Conservation (phyloP, 23 tunicate genomes). For the Styela clava region DNA sequence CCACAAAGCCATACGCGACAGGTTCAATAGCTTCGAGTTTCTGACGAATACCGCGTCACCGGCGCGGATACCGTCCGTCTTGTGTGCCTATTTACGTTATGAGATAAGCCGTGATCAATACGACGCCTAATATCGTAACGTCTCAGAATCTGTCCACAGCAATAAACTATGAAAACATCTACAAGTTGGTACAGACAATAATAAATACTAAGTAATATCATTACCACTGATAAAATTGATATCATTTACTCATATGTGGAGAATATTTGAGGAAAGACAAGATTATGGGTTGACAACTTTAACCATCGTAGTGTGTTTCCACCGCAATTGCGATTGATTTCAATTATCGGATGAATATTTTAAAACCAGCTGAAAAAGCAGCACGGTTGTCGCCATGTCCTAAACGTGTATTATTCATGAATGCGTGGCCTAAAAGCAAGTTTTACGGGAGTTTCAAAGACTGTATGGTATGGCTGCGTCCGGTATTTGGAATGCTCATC, state of each 20-base stretch:
- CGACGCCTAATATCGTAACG: not conserved
- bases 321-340: constrained; percentile 28
- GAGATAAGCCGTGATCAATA: not conserved
- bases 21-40: too few relatives aligned
- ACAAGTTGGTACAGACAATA: too few relatives aligned
- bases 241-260: too few relatives aligned
- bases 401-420: constrained; percentile 9
- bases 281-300: not conserved
- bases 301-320: not conserved
- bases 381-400: not conserved
- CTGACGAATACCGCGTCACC: not conserved
- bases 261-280: too few relatives aligned
- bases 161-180: too few relatives aligned
- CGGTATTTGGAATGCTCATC: too few relatives aligned
- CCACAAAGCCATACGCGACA: too few relatives aligned
- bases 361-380: not conserved
- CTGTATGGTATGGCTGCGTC: too few relatives aligned
- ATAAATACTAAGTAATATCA: too few relatives aligned
- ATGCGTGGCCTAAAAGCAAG: not conserved
- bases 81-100: not conserved
- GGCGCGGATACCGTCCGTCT: not conserved
- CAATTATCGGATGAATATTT: constrained; percentile 30
- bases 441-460: not conserved
- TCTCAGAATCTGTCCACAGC: not conserved
- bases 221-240: too few relatives aligned